Evolutionary conservation across 2,888 invertebrate genomes (phyloP).

Genomic region (Thymelicus lineola): DNA sequence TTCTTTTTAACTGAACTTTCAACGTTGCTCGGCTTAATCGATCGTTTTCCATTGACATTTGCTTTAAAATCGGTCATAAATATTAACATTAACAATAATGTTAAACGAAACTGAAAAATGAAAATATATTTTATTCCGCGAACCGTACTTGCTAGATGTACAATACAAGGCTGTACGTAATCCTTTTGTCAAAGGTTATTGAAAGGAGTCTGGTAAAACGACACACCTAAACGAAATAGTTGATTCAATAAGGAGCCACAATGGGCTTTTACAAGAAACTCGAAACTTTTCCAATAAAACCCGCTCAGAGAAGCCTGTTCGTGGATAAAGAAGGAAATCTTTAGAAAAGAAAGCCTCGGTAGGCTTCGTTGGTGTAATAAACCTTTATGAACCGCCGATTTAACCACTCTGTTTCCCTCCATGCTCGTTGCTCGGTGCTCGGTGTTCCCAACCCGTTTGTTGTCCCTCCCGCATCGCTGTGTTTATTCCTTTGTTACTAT

Average conservation of each 20-base stretch:
- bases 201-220: constrained; percentile 19
- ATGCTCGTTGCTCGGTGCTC: neutral
- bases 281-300: constrained; percentile 46
- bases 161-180: neutral
- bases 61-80: no score
- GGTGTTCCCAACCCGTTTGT: neutral
- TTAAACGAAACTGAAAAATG: neutral
- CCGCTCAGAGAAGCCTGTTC: constrained; percentile 25
- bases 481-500: neutral
- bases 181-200: constrained; percentile 15
- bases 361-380: constrained; percentile 13
- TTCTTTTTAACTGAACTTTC: no score
- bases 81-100: no score
- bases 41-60: no score
- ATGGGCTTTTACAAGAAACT: constrained; percentile 41
- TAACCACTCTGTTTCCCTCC: constrained; percentile 3
- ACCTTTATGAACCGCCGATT: constrained; percentile 19
- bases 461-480: neutral
- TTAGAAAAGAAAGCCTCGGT: constrained; percentile 18
- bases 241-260: constrained; percentile 42
- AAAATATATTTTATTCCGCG: neutral
- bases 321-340: constrained; percentile 23
- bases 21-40: no score
- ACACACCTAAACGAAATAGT: constrained; percentile 38
- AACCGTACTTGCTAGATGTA: neutral